A percentile compares a stretch with the other conserved stretches of the same genome.
These are phyloP conservation scores for Amphimedon queenslandica DNA, from an alignment of 37 sponge, comb jelly and placozoan species.

Conservation along the genomic window DNA sequence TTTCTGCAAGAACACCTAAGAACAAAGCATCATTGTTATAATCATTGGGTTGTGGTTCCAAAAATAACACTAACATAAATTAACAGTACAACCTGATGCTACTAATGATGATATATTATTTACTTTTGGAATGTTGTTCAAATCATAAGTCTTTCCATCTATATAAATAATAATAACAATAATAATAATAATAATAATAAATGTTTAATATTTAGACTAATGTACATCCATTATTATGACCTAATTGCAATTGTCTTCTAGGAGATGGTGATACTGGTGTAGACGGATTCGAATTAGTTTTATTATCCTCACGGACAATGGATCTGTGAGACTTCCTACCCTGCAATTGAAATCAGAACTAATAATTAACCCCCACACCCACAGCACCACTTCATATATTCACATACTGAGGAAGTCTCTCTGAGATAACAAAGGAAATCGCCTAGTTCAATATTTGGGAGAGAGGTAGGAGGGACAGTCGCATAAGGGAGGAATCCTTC, in stretches of 20 bases:
- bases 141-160: conserved; percentile 65
- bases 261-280: not conserved
- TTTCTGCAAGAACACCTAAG: conserved; percentile 60
- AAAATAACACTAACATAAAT: too few species aligned
- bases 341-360: not conserved
- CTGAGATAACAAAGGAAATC: conserved; percentile 72
- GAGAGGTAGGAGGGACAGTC: conserved; percentile 41
- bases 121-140: conserved; percentile 50
- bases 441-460: conserved; percentile 47
- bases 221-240: too few species aligned
- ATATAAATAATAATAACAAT: not conserved
- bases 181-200: not conserved
- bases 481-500: conserved; percentile 71
- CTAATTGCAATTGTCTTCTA: not conserved
- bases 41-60: too few species aligned
- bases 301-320: conserved; percentile 29
- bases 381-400: not conserved
- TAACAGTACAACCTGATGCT: too few species aligned
- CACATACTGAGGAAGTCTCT: conserved; percentile 34
- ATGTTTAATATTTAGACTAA: too few species aligned
- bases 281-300: not conserved
- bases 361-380: not conserved
- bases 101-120: too few species aligned
- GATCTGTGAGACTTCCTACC: conserved; percentile 50
- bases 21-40: not conserved